Conservation (phyloP, 35 echinoderm and acorn worm species). For the Heliocidaris erythrogramma region DNA sequence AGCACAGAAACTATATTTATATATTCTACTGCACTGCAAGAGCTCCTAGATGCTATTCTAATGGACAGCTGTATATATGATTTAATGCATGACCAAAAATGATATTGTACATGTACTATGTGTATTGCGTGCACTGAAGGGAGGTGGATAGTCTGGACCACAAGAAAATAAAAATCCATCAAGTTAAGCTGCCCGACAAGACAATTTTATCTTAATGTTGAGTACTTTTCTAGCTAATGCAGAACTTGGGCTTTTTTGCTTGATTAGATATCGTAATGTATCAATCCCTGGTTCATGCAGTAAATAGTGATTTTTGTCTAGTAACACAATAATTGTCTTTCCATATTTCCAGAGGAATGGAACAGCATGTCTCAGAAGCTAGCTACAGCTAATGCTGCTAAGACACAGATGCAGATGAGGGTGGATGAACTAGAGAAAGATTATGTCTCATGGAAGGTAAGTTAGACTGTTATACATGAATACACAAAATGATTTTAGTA, state of each 20-base stretch:
- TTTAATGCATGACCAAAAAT: too few species aligned
- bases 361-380: constrained; percentile 87
- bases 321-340: not conserved
- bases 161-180: too few species aligned
- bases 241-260: not conserved
- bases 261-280: not conserved
- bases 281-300: not conserved
- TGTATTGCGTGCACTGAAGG: too few species aligned
- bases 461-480: not conserved
- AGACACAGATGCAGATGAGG: constrained; percentile 74
- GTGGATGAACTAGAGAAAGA: constrained; percentile 85
- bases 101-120: too few species aligned
- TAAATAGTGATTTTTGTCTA: not conserved
- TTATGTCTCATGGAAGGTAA: constrained; percentile 87
- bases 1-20: too few species aligned
- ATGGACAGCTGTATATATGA: too few species aligned
- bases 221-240: not conserved
- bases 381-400: constrained; percentile 68
- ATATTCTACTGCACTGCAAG: too few species aligned
- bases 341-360: constrained; percentile 82
- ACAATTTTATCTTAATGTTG: too few species aligned
- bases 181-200: too few species aligned
- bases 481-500: too few species aligned
- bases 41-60: too few species aligned
- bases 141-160: too few species aligned